Evolutionary conservation across 2,797 vertebrate species (phyloP), one percentile per base, ranked within the genome.

Genomic region (Phoxinus dragarum): DNA sequence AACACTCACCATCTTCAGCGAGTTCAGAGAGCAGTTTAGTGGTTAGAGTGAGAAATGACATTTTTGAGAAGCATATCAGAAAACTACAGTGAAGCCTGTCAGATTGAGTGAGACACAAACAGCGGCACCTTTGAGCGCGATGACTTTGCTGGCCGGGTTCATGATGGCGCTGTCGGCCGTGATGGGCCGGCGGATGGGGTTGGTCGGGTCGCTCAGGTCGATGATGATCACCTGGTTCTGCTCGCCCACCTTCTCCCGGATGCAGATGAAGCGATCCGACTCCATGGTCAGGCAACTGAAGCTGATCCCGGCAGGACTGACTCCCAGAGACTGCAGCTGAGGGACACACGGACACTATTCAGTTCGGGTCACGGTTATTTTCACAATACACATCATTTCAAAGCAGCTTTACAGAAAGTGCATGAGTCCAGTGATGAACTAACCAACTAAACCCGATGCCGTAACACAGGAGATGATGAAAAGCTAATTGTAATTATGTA

Each of bases 211-310:
- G 0, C 93, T 96, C 96, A 97, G 91, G 91, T 98, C 98, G 88
- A 98, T 94, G 61, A 98, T 98, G 82, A 97, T 96, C 82, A 98
- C 96, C 90, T 98, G 97, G 27, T 96, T 96, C 94, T 98, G 97
- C 74, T 98, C 97, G 1, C 97, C 97, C 76, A 98, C 96, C 88
- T 97, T 98, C 93, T 98, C 97, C 74, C 96, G 92, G 90, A 98
- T 95, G 91, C 97, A 98, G 92, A 98, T 97, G 93, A 97, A 99
- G 89, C 97, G 97, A 93, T 98, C 97, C 0, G 97, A 98, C 94
- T 98, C 97, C 97, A 98, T 97, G 76, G 97, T 99, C 86, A 98
- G 93, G 19, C 97, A 97, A 93, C 96, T 99, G 93, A 99, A 98
- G 84, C 97, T 96, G 86, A 97, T 97, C 89, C 97, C 98, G 87